A percentile compares a stretch with the other conserved stretches of the same genome.
Evolutionary conservation across 2,113 vertebrate species (phyloP).

Genomic region (Xiphophorus hellerii): DNA sequence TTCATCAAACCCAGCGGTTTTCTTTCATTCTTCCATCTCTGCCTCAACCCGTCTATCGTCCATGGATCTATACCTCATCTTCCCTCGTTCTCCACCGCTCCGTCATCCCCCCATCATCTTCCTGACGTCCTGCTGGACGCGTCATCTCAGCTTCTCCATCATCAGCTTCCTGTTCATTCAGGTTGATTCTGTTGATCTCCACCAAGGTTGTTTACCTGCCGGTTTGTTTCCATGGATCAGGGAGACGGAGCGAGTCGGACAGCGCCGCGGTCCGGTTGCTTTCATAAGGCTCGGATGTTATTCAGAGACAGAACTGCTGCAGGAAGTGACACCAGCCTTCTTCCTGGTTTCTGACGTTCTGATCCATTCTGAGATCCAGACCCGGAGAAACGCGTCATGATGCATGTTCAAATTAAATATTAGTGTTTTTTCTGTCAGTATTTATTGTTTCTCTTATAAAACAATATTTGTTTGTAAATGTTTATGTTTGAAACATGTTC

Average conservation of each 20-base stretch:
- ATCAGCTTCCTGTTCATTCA: slow-evolving; percentile 6
- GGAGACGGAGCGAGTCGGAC: background rate
- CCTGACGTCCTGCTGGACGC: slow-evolving; percentile 2
- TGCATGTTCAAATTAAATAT: background rate
- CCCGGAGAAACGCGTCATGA: background rate
- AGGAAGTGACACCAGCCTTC: background rate
- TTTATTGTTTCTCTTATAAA: no score
- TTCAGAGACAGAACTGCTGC: background rate
- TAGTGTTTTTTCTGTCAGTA: no score
- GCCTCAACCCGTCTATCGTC: background rate
- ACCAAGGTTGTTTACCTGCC: background rate
- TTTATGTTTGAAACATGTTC: no score
- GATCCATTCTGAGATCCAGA: background rate
- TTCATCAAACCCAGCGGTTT: background rate
- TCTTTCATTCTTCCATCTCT: background rate
- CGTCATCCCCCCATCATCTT: slow-evolving; percentile 5
- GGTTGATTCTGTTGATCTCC: no score
- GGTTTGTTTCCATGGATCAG: background rate
- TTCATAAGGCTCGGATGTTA: background rate
- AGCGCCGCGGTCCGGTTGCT: background rate
- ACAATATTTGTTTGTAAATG: no score
- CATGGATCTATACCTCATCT: background rate
- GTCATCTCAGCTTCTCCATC: slow-evolving; percentile 37
- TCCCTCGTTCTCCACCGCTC: background rate
- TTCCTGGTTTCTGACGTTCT: background rate